Evolutionary conservation across 2,113 vertebrate genomes (phyloP), one percentile per base, ranked within the genome.

Genomic region (Entomyzon cyanotis): DNA sequence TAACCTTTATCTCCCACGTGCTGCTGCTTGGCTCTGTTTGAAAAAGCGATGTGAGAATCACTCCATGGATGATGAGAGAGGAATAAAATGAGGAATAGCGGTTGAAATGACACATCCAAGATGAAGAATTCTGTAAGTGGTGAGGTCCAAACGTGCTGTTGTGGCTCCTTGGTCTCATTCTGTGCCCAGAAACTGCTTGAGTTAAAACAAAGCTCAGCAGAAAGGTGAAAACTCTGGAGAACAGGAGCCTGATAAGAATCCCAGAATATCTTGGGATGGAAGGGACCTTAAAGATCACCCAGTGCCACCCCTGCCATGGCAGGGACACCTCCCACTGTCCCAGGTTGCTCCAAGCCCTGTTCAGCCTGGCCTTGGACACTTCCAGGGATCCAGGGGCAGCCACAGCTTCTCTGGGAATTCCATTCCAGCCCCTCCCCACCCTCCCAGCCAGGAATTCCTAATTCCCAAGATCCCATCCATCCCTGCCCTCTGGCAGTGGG

Each of bases 301-400:
- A 1, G 5, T 24, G 1, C 18, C 35, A 42, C 5, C 11, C 4
- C 14, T 50, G 23, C 33, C 59, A 65, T 18, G 30, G 33, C 33
- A 75, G 16, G 39, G n/a, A 62, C 55, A 41, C 3, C 33, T 83
- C 0, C 30, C 62, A 47, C 11, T 5, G 0, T 14, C 16, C 53
- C 62, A 89, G 23, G 11, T 0, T 53, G 60, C 20, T 82, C 69
- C 35, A 14, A 69, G 12, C 12, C 8, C 22, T 0, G 0, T 39
- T 47, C 50, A 67, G 0, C 53, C n/a, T 55, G 78, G 30, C 17
- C 55, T 62, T 1, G 63, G 47, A 0, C 78, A 41, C 9, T 89
- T 0, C 62, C 87, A 83, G 62, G 28, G 53, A n/a, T 83, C 10
- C 76, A 65, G 62, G n/a, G 11, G 11, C 53, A 76, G 70, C 55